Evolutionary conservation across 2,888 invertebrate species (phyloP), one percentile per base, ranked within the genome.

Genomic region (Oscheius myriophilus): DNA sequence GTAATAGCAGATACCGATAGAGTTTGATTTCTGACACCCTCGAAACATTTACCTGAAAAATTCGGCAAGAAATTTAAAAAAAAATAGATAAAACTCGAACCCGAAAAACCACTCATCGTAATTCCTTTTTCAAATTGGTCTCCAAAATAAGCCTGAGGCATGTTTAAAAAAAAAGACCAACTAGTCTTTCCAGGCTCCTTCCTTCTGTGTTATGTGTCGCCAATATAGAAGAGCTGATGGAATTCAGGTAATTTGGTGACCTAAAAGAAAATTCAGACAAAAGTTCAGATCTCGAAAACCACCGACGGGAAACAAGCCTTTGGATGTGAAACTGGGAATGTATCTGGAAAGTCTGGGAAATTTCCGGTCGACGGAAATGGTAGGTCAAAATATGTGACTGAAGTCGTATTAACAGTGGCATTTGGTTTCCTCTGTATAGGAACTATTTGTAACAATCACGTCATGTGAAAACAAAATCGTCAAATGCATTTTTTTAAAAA

Each of bases 331-430:
- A 51, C 63, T 79, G 21, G 81, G 81, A 43, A 75, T 79, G 72
- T 81, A 81, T 57, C 54, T 81, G 26, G 81, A 81, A 55, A 78
- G 78, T 53, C 58, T 81, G 11, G 81, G 81, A 51, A 80, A 81
- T 62, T 81, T 81, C 42, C 72, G 78, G 11, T 76, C 79, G 1
- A 73, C 77, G 12, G 81, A 81, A 71, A 81, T 81, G 81, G 80
- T 80, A 39, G n/a, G 59, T 58, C n/a, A 1, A 39, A 1, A 18
- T 55, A n/a, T n/a, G n/a, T n/a, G n/a, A n/a, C n/a, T n/a, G n/a
- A n/a, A n/a, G n/a, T n/a, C n/a, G n/a, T 43, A 43, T 14, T 43
- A 43, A 43, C 43, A 43, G 43, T 43, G 43, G 9, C 9, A 14
- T 43, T 14, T 43, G 11, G 14, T 43, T 43, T 43, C 9, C 14